These are phyloP conservation scores for Hylomyscus alleni DNA, from an alignment of 2,797 vertebrate species.

Conservation along the genomic window DNA sequence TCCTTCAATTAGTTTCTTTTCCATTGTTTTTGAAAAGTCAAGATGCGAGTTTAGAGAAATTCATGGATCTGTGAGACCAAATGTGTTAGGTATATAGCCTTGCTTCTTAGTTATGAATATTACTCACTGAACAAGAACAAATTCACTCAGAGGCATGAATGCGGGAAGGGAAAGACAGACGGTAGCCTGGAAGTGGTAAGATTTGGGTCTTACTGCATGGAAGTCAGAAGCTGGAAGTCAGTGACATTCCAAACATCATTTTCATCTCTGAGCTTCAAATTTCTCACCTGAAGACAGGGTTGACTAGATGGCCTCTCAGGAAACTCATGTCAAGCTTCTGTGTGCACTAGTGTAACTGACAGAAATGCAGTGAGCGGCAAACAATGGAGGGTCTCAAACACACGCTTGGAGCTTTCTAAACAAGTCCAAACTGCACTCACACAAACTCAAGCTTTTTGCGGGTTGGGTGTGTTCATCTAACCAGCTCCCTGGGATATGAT, in stretches of 20 bases:
- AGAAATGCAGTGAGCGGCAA: neutral
- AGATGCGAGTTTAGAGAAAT: slow-evolving; percentile 25
- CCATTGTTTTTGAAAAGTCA: neutral
- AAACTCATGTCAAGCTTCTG: neutral
- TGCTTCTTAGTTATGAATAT: neutral
- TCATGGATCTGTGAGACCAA: neutral
- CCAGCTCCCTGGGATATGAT: neutral
- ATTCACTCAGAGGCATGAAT: neutral
- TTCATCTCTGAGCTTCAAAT: neutral
- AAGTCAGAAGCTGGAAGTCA: no score
- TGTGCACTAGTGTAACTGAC: neutral
- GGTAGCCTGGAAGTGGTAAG: neutral
- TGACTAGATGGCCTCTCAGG: neutral
- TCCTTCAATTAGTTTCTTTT: neutral
- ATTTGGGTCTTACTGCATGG: neutral
- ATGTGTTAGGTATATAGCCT: neutral
- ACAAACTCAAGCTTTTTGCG: neutral
- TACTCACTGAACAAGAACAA: neutral
- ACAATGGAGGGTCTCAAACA: neutral
- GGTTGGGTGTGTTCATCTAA: neutral
- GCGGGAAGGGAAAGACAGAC: neutral
- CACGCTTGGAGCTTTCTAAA: neutral
- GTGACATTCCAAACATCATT: neutral
- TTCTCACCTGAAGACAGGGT: neutral
- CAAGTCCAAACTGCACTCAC: neutral